Base-by-base conservation (phyloP, 2,113 vertebrate genomes). In the Thunnus thynnus region DNA sequence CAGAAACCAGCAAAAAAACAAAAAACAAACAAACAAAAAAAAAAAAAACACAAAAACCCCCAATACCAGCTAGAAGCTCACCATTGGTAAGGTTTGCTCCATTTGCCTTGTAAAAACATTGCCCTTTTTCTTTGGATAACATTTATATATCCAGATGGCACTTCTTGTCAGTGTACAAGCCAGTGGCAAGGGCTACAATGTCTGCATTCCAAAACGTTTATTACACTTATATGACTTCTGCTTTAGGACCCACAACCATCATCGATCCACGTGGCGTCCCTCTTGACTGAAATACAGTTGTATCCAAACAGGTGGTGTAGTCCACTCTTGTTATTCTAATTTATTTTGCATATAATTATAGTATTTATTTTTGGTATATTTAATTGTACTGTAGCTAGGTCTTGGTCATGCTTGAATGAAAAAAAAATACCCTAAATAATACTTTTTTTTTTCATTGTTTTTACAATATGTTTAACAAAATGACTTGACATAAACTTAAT, bases 281-380 rank as follows among this genome's bases (percentile, higher is more conserved):
- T 68, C 54, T 66, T 63, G 72, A 88, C 68, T 73, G 70, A 82
- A 65, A 57, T 52, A 44, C 61, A 69, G 71, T 89, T 17, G 4
- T 48, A 77, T 78, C 80, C 88, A 82, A 86, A 88, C 84, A 58
- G 80, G 88, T 85, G 87, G 86, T 41, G 41, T 52, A 52, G 65
- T 78, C 83, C 86, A 79, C 72, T 70, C 36, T 75, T 60, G 57
- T 82, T 82, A 63, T 74, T 85, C 71, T 93, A 90, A 93, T 91
- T 92, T 94, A 94, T 93, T 94, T 93, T 88, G 82, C 83, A 86
- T 89, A 88, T 89, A 50, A 85, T 90, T 86, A 84, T 91, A 88
- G 68, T 93, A 92, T 93, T 93, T 94, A 91, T 93, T 91, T 87
- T 93, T 93, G 87, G 63, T 91, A 88, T 94, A 93, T 92, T 93